Percentiles rank a stretch among this genome's conserved stretches.
phyloP scores from a whole-genome alignment of 2,888 invertebrate genomes.

The Resseliella maxima region DNA sequence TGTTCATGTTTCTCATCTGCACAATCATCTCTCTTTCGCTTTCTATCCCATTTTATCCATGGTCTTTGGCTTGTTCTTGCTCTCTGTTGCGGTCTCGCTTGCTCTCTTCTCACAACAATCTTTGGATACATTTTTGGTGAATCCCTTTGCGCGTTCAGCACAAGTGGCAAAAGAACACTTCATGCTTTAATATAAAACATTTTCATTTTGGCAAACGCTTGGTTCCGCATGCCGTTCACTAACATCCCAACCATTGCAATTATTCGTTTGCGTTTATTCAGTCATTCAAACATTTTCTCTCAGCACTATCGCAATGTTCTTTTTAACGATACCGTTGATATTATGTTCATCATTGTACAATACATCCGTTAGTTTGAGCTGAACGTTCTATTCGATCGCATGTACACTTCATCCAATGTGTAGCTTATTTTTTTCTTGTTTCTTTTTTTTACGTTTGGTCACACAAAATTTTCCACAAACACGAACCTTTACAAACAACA shows the following conservation, averaged over 20 bases:
- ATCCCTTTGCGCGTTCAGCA: background rate
- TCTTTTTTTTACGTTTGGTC: background rate
- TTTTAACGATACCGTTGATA: background rate
- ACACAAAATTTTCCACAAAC: background rate
- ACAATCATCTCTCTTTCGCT: too few relatives aligned
- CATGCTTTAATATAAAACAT: constrained; percentile 19
- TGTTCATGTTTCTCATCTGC: too few relatives aligned
- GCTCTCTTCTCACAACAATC: background rate
- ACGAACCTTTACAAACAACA: too few relatives aligned
- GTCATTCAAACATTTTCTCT: background rate
- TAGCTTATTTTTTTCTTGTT: background rate
- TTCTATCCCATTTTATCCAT: too few relatives aligned
- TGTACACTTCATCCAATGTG: background rate
- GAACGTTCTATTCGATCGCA: background rate
- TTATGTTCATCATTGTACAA: background rate
- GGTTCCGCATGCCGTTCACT: background rate
- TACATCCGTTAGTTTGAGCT: background rate
- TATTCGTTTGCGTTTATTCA: background rate
- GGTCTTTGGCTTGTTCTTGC: too few relatives aligned
- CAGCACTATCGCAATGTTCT: background rate
- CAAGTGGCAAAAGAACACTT: background rate
- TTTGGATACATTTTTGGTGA: background rate
- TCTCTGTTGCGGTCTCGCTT: too few relatives aligned
- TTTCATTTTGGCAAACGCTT: constrained; percentile 24
- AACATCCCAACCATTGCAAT: background rate